These are phyloP conservation scores for Podarcis muralis DNA, from an alignment of 2,113 vertebrate genomes.

Conservation along the genomic window DNA sequence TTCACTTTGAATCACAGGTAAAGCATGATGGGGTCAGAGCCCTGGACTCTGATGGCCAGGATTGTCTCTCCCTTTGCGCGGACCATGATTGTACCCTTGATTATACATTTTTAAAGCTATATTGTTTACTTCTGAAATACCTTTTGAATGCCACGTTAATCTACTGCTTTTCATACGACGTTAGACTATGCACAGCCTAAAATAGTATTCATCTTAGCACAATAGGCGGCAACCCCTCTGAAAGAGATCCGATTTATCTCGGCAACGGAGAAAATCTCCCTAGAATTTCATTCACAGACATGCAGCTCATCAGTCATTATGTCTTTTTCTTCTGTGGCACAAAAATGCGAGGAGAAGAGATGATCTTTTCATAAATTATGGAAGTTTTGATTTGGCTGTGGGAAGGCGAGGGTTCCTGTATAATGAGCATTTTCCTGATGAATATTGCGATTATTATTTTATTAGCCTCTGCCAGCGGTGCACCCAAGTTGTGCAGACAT, in stretches of 20 bases:
- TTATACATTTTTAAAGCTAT: conserved; percentile 35
- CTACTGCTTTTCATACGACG: conserved; percentile 55
- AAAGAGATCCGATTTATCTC: conserved; percentile 54
- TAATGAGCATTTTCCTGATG: conserved; percentile 24
- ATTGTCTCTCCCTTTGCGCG: neutral
- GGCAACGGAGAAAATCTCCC: conserved; percentile 54
- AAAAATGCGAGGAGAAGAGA: conserved; percentile 46
- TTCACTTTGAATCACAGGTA: neutral
- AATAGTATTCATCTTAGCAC: conserved; percentile 47
- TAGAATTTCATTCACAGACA: conserved; percentile 48
- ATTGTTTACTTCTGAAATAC: conserved; percentile 61
- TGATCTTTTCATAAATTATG: conserved; percentile 59
- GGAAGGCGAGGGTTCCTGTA: conserved; percentile 41
- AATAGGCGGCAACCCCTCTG: conserved; percentile 49
- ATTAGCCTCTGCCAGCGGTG: conserved; percentile 16
- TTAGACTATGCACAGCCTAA: conserved; percentile 47
- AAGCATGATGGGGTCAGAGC: neutral
- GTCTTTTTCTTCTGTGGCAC: conserved; percentile 55
- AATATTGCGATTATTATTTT: conserved; percentile 50
- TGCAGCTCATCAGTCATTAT: conserved; percentile 52
- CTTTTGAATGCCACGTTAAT: conserved; percentile 47
- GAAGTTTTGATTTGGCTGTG: conserved; percentile 64
- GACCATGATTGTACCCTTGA: neutral
- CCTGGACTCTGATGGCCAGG: neutral
- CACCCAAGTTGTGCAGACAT: conserved; percentile 37